Evolutionary conservation across 2,888 invertebrate genomes (phyloP), one percentile per base, ranked within the genome.

Genomic region (Frankliniella intonsa): DNA sequence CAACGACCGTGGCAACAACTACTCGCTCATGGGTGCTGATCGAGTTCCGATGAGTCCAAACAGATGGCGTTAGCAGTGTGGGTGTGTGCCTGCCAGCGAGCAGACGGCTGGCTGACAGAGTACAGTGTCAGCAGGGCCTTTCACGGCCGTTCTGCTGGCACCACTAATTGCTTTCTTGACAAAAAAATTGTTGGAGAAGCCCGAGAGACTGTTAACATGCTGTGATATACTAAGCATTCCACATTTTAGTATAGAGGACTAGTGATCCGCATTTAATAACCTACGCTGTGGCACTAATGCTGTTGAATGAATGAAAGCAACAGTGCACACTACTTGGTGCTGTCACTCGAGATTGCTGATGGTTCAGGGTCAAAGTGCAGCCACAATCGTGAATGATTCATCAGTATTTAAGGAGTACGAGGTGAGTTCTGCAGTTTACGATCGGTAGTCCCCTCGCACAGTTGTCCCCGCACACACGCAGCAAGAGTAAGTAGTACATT

Each of bases 371-470:
- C 69, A 76, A 76, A 76, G 69, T 76, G 69, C 69, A 25, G 69
- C 69, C 69, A 76, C 25, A 76, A 76, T 76, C 69, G 69, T 76
- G 69, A 76, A 76, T 76, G 69, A 76, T 76, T 76, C 69, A 76
- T 76, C 69, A 76, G 69, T 76, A 76, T 76, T 25, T 76, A 25
- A n/a, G n/a, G 22, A 12, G 25, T 25, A 22, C 69, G 69, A 76
- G 69, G 69, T 76, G 69, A 76, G 69, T 25, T 12, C 25, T 25
- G 12, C 69, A 76, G 69, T 25, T 76, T 22, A 76, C 22, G 12
- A 10, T 25, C 25, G 25, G 69, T 12, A 25, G 69, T 76, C 12
- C 22, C 25, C 25, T 76, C 69, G n/a, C 50, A 80, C 80, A 49
- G 22, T 50, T 11, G 50, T n/a, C 22, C 49, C 80, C 7, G 38